Evolutionary conservation across 2,797 vertebrate species (phyloP), one percentile per base, ranked within the genome.

Genomic region (Macropodus opercularis): DNA sequence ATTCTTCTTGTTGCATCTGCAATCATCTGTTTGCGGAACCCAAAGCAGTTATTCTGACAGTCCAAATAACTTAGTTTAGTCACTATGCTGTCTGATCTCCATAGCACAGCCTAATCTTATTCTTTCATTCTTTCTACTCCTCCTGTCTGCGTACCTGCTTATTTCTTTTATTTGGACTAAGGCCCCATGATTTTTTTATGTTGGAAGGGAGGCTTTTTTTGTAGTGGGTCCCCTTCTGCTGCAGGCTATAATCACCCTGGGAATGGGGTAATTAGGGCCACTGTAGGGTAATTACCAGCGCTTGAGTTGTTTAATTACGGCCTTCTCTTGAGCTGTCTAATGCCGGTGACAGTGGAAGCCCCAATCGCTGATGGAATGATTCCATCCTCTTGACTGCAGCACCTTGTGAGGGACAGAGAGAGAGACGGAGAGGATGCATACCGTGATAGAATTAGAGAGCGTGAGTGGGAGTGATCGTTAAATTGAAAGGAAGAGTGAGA

Each of bases 251-350:
- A 91, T 93, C 85, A 82, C 84, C 82, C 77, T 71, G 88, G 90
- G 90, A 91, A 92, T 92, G 85, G 89, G 84, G 91, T 90, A 91
- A 92, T 93, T 92, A 92, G 84, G 85, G 85, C 85, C 87, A 84
- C 82, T 86, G 89, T 90, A 84, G 90, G 84, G 87, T 91, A 92
- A 93, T 93, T 92, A 93, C 89, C 88, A 85, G 79, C 86, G 84
- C 86, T 90, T 76, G 87, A 91, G 89, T 90, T 91, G 91, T 92
- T 92, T 92, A 92, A 92, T 92, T 92, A 89, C 50, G 76, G 89
- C 86, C 86, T 90, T 89, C 77, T 87, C 80, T 48, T 74, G 79
- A 85, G 84, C 83, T 81, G 86, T 85, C 80, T 91, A 87, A 90
- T 85, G 81, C 74, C 72, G 59, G 83, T 88, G 84, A 90, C 89